Base-by-base conservation (phyloP, 1,140 invertebrate species). In the Eupeodes corollae region DNA sequence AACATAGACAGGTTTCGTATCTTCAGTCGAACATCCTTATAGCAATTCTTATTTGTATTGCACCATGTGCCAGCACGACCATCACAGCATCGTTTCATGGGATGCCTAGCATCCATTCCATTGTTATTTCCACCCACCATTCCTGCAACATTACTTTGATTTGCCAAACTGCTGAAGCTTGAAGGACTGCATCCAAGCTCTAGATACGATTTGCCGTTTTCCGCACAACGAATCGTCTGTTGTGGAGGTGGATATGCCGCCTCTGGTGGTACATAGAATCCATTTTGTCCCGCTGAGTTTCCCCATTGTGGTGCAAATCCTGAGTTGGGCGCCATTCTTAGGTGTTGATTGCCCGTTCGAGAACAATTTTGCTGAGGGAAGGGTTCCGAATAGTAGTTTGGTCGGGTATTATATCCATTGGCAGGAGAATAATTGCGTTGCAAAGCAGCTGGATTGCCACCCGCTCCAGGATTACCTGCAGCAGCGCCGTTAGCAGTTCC, bases 1-100 rank as follows among this genome's bases (percentile, higher is more conserved):
- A 85, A 84, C 80, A 94, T 89, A 44, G 89, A 93, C 38, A 94
- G 79, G 62, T 93, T 91, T 56, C 94, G 80, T 53, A 95, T 88
- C 54, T 88, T 86, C 52, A 91, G 78, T 14, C 91, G 74, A 44
- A 88, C 79, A 57, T 90, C 86, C 59, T 84, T 78, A 66, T 91
- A 91, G 60, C 85, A 88, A 33, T 78, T 78, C 18, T 79, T 70
- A 18, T 82, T 82, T 40, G 81, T 79, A 49, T 77, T 72, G 61
- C 85, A 87, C 78, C 86, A 85, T 42, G 75, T 79, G 49, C 79
- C 77, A 26, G 21, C 21, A 52, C 84, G 82, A 45, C 83, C 83
- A 56, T 84, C 83, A 70, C 81, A 84, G 67, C 83, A 84, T 56
- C 79, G 74, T 53, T 79, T 78, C 60, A 76, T 75, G 13, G 56